A percentile compares a stretch with the other conserved stretches of the same genome.
These are phyloP conservation scores for Pachymerium ferrugineum DNA, from an alignment of 2,888 invertebrate genomes.

Conservation along the genomic window DNA sequence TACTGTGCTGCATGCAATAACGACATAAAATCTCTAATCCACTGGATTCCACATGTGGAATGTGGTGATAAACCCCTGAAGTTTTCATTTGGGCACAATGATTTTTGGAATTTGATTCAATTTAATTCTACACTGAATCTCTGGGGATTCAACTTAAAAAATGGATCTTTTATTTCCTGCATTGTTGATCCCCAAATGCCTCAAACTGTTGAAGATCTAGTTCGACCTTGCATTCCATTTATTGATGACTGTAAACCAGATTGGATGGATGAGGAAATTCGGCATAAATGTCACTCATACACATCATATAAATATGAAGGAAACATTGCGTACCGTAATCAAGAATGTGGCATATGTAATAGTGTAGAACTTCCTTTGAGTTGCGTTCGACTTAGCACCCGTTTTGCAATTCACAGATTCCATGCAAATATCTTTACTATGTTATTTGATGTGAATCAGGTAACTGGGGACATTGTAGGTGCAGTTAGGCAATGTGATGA, in stretches of 20 bases:
- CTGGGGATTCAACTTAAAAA: slow-evolving; percentile 44
- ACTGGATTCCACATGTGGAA: slow-evolving; percentile 49
- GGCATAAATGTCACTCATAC: slow-evolving; percentile 47
- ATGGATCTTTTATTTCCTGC: slow-evolving; percentile 46
- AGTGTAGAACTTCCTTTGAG: slow-evolving; percentile 43
- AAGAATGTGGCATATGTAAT: slow-evolving; percentile 52
- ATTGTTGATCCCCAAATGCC: slow-evolving; percentile 48
- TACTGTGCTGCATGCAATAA: slow-evolving; percentile 50
- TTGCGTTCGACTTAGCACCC: slow-evolving; percentile 33
- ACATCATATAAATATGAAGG: slow-evolving; percentile 48
- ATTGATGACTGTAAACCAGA: slow-evolving; percentile 46
- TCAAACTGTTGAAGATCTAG: slow-evolving; percentile 43
- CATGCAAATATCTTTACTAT: slow-evolving; percentile 48
- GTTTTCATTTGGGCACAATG: slow-evolving; percentile 35
- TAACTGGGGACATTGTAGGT: slow-evolving; percentile 39
- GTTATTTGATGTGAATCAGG: slow-evolving; percentile 47
- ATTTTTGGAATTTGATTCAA: slow-evolving; percentile 39
- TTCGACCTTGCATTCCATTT: slow-evolving; percentile 47
- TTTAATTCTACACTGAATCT: slow-evolving; percentile 40
- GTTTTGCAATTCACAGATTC: slow-evolving; percentile 43
- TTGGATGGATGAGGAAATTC: slow-evolving; percentile 46
- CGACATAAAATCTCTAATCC: slow-evolving; percentile 42
- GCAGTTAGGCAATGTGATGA: slow-evolving; percentile 38
- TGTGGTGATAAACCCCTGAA: slow-evolving; percentile 42
- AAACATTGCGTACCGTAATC: slow-evolving; percentile 47